Percentiles rank a stretch among this genome's conserved stretches.
These are phyloP conservation scores for Nothobranchius furzeri DNA, from an alignment of 2,113 vertebrate genomes.

Conservation along the genomic window DNA sequence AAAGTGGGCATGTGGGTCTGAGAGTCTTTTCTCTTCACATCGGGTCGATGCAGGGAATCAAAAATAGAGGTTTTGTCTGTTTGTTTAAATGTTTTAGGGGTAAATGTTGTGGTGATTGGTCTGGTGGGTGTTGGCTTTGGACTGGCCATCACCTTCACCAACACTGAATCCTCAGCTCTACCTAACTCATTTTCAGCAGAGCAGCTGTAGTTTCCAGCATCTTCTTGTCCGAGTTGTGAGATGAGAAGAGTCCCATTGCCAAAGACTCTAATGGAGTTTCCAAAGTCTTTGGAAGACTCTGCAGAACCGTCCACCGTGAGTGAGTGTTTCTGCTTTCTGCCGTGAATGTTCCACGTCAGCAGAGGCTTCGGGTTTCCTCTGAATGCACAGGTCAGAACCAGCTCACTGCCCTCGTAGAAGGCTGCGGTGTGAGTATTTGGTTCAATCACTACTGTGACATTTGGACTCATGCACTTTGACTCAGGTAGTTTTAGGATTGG, in stretches of 20 bases:
- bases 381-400: slow-evolving; percentile 83
- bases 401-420: slow-evolving; percentile 76
- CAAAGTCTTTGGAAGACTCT: slow-evolving; percentile 36
- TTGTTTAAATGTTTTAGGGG: slow-evolving; percentile 14
- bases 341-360: slow-evolving; percentile 85
- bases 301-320: slow-evolving; percentile 31
- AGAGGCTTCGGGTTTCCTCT: slow-evolving; percentile 83
- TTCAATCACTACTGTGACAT: slow-evolving; percentile 73
- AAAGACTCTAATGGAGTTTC: slow-evolving; percentile 78
- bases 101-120: background rate
- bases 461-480: slow-evolving; percentile 78
- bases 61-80: slow-evolving; percentile 4
- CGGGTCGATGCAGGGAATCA: background rate
- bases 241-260: slow-evolving; percentile 88
- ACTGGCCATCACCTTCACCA: slow-evolving; percentile 75
- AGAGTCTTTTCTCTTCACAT: slow-evolving; percentile 8
- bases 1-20: slow-evolving; percentile 26
- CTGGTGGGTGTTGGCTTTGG: slow-evolving; percentile 63
- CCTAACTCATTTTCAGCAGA: slow-evolving; percentile 87
- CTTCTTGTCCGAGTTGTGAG: slow-evolving; percentile 81
- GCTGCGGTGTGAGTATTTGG: slow-evolving; percentile 70
- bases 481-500: slow-evolving; percentile 76
- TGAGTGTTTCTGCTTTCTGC: slow-evolving; percentile 72
- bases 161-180: slow-evolving; percentile 78
- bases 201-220: slow-evolving; percentile 91